These are phyloP conservation scores for Lordiphosa collinella DNA, from an alignment of 1,140 invertebrate species.

Conservation along the genomic window DNA sequence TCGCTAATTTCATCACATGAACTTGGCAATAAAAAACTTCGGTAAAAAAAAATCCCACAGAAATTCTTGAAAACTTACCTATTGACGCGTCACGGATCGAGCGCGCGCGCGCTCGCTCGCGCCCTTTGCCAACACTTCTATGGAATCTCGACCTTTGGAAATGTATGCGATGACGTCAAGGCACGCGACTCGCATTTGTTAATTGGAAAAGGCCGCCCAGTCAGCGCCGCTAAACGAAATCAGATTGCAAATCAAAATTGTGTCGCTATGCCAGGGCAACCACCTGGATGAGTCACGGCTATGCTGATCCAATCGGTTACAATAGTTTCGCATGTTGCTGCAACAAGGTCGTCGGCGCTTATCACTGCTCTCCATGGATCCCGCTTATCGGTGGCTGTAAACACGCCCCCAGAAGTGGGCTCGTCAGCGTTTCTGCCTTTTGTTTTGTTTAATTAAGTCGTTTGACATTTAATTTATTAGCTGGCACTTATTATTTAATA, in stretches of 20 bases:
- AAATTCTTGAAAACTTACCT: slow-evolving; percentile 1
- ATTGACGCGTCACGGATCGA: background rate
- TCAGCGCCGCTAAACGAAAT: slow-evolving; percentile 5
- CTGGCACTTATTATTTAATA: slow-evolving; percentile 34
- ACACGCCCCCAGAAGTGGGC: slow-evolving; percentile 11
- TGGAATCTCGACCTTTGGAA: slow-evolving; percentile 39
- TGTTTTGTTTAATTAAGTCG: slow-evolving; percentile 56
- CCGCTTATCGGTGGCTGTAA: slow-evolving; percentile 24
- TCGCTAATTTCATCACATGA: background rate
- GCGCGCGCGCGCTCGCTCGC: background rate
- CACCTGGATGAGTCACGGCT: slow-evolving; percentile 36
- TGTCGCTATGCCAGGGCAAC: slow-evolving; percentile 44
- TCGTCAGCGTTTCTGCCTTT: too few species aligned
- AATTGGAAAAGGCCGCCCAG: slow-evolving; percentile 16
- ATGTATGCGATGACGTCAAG: slow-evolving; percentile 52
- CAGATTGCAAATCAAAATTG: slow-evolving; percentile 25
- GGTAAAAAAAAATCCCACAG: background rate
- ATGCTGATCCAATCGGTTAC: background rate
- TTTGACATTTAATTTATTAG: slow-evolving; percentile 58
- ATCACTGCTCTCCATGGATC: background rate
- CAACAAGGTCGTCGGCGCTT: slow-evolving; percentile 32
- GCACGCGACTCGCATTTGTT: slow-evolving; percentile 57
- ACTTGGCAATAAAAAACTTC: background rate
- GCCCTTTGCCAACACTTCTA: slow-evolving; percentile 30
- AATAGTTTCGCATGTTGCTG: slow-evolving; percentile 23